Evolutionary conservation across 2,113 vertebrate species (phyloP).

Genomic region (Empidonax traillii): DNA sequence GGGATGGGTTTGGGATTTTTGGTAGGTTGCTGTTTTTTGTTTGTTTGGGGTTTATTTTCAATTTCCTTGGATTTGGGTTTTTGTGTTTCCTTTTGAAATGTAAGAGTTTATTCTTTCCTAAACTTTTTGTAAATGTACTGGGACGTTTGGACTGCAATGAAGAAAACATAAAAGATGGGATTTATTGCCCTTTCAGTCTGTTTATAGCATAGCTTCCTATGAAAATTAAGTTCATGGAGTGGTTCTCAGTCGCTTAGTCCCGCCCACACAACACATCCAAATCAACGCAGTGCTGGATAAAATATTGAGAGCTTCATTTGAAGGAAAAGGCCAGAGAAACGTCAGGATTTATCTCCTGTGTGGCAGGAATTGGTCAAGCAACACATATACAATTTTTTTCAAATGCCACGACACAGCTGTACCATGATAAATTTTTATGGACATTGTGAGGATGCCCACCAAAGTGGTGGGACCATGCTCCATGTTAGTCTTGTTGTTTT

Average conservation of each 20-base stretch:
- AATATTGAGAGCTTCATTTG: background rate
- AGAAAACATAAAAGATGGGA: background rate
- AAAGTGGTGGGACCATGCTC: background rate
- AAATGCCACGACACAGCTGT: background rate
- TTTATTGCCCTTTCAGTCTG: background rate
- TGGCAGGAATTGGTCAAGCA: background rate
- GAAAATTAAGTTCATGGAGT: background rate
- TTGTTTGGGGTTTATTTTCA: background rate
- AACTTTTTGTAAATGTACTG: background rate
- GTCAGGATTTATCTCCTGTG: background rate
- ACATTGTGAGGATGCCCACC: background rate
- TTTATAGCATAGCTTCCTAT: background rate
- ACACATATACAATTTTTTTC: background rate
- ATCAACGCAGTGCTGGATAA: background rate
- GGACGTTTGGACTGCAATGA: background rate
- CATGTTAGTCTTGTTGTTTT: accelerated
- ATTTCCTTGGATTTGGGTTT: accelerated
- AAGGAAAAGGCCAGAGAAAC: background rate
- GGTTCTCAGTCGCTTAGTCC: background rate
- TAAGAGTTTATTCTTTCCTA: background rate
- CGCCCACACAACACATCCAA: background rate
- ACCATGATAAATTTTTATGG: accelerated
- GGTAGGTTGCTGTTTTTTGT: background rate
- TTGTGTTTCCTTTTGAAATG: background rate
- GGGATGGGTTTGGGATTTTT: background rate